Evolutionary conservation across 2,888 invertebrate genomes (phyloP), one percentile per base, ranked within the genome.

Genomic region (Julus scanicus): DNA sequence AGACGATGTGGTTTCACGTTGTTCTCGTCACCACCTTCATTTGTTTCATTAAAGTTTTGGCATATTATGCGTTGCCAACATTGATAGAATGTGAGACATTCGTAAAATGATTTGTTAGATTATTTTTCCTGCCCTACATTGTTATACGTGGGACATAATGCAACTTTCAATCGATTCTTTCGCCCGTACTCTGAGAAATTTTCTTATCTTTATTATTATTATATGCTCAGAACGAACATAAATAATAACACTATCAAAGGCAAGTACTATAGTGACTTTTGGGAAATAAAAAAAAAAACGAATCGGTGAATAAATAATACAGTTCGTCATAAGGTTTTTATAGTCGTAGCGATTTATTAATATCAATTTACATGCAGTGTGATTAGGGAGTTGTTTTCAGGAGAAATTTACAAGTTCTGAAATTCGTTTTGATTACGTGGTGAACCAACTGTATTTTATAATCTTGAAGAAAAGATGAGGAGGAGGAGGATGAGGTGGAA

Each of bases 161-260:
- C n/a, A 63, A 63, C 57, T 63, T n/a, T 63, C 57, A 63, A 63
- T 63, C 57, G 57, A 63, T 63, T 63, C 57, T 63, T 63, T 63
- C 57, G 57, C 57, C 57, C 57, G 57, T n/a, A 63, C 57, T 63
- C 57, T 63, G 57, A 63, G 57, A 17, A 29, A 63, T 63, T 63
- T 63, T 63, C 57, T 63, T 63, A 63, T 63, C 57, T 63, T 63
- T 63, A 63, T 63, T 63, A 63, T 63, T 63, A 63, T 63, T 63
- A 63, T n/a, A 63, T n/a, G 57, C 57, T 63, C 57, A 2, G 57
- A 63, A 63, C 57, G 57, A 63, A 63, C 57, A 63, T 63, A 63
- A 63, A 63, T 63, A 63, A 63, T 63, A 63, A 63, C 57, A 63
- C 57, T 63, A 63, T 63, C 57, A 63, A 63, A 63, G 57, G 53